Evolutionary conservation across 2,113 vertebrate genomes (phyloP).

Genomic region (Pseudorasbora parva): DNA sequence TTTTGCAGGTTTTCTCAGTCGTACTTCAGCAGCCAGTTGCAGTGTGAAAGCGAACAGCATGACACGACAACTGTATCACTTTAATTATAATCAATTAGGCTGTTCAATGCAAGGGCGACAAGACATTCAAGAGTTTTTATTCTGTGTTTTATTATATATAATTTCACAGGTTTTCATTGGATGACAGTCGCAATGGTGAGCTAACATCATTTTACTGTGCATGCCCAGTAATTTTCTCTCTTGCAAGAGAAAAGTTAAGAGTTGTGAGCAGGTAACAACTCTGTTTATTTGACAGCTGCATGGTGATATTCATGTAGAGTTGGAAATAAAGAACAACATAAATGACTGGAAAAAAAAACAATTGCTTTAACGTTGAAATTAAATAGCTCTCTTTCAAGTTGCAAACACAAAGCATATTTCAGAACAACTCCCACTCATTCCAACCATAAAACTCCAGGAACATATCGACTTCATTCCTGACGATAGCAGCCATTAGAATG

Average conservation of each 20-base stretch:
- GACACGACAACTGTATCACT: neutral
- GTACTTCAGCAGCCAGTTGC: neutral
- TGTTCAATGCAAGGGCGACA: neutral
- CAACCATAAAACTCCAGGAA: neutral
- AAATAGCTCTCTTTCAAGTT: neutral
- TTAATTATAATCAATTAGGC: conserved; percentile 9
- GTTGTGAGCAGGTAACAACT: neutral
- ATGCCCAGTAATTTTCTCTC: neutral
- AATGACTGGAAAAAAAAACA: neutral
- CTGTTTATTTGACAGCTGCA: neutral
- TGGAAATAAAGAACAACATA: neutral
- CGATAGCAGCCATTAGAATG: conserved; percentile 6
- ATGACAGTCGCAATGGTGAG: neutral
- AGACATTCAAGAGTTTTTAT: neutral
- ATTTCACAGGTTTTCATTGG: neutral
- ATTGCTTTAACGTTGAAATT: neutral
- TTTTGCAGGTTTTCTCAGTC: neutral
- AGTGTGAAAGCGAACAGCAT: neutral
- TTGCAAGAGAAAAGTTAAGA: neutral
- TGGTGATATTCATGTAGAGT: neutral
- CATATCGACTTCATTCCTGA: neutral
- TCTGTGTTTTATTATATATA: neutral
- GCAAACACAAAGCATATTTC: neutral
- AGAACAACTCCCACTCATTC: neutral
- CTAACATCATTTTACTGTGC: neutral